Evolutionary conservation across 2,888 invertebrate genomes (phyloP).

Genomic region (Leptinotarsa rubiginosa): DNA sequence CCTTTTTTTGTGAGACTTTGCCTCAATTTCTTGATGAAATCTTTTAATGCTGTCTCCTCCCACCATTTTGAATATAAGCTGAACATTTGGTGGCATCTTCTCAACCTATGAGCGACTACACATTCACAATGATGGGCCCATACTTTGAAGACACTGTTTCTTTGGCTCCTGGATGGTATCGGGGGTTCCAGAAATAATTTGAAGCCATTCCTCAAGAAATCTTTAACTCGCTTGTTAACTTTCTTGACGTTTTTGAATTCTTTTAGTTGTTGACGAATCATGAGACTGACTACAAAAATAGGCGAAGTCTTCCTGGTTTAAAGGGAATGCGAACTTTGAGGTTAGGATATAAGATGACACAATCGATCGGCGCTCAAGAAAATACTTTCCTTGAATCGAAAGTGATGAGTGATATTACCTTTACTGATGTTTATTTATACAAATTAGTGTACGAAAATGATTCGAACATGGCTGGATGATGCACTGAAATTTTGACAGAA

Average conservation of each 20-base stretch:
- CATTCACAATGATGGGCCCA: constrained; percentile 72
- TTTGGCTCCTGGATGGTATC: constrained; percentile 60
- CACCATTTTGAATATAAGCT: constrained; percentile 74
- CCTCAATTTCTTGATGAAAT: constrained; percentile 68
- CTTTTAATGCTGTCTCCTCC: constrained; percentile 72
- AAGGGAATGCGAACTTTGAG: constrained; percentile 53
- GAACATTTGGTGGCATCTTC: constrained; percentile 74
- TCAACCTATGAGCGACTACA: constrained; percentile 72
- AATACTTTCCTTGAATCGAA: not conserved
- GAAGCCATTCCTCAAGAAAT: constrained; percentile 46
- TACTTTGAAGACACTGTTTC: constrained; percentile 67
- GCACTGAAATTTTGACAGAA: constrained; percentile 46
- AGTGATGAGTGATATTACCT: constrained; percentile 28
- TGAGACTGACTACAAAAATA: constrained; percentile 45
- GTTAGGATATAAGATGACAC: constrained; percentile 56
- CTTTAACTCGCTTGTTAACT: constrained; percentile 47
- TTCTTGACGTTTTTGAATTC: constrained; percentile 46
- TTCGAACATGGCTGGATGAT: constrained; percentile 20
- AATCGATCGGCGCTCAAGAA: constrained; percentile 40
- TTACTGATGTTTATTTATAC: not conserved
- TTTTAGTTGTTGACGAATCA: constrained; percentile 52
- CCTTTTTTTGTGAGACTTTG: constrained; percentile 66
- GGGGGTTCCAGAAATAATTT: constrained; percentile 38
- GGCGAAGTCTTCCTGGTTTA: constrained; percentile 44
- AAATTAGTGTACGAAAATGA: constrained; percentile 9